Evolutionary conservation across 2,888 invertebrate genomes (phyloP).

Genomic region (Scaptomyza reducta): DNA sequence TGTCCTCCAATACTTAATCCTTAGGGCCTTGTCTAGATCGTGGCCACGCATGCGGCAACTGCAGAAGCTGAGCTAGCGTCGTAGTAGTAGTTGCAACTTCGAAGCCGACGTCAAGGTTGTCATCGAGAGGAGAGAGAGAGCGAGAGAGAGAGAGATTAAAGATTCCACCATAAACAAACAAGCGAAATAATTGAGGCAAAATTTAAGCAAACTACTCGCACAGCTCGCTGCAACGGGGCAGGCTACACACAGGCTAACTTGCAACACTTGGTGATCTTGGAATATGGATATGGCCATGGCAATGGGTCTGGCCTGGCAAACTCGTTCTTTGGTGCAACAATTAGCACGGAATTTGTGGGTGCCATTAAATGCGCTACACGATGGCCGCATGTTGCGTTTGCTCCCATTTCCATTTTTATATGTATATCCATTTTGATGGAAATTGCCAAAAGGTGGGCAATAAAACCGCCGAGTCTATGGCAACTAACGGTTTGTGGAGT

Average conservation of each 20-base stretch:
- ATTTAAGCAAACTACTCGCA: slow-evolving; percentile 73
- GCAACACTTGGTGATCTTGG: slow-evolving; percentile 49
- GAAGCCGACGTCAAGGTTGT: slow-evolving; percentile 65
- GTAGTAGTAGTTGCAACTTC: slow-evolving; percentile 34
- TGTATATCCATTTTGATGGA: slow-evolving; percentile 44
- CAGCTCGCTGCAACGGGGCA: slow-evolving; percentile 21
- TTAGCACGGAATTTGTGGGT: slow-evolving; percentile 80
- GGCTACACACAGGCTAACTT: neutral
- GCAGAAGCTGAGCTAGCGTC: slow-evolving; percentile 33
- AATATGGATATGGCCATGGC: slow-evolving; percentile 59
- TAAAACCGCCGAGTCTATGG: slow-evolving; percentile 47
- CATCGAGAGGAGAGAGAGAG: slow-evolving; percentile 19
- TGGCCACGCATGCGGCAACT: slow-evolving; percentile 67
- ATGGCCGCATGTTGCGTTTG: slow-evolving; percentile 66
- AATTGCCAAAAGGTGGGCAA: slow-evolving; percentile 55
- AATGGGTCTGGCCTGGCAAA: slow-evolving; percentile 44
- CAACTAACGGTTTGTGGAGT: slow-evolving; percentile 32
- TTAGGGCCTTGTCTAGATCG: slow-evolving; percentile 73
- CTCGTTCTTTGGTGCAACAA: slow-evolving; percentile 74
- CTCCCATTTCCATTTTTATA: slow-evolving; percentile 53
- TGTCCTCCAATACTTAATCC: slow-evolving; percentile 18
- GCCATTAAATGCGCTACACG: slow-evolving; percentile 78
- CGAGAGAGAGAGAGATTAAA: slow-evolving; percentile 64
- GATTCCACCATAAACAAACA: slow-evolving; percentile 81
- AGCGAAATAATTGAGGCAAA: slow-evolving; percentile 81